Evolutionary conservation across 2,113 vertebrate genomes (phyloP), one percentile per base, ranked within the genome.

Genomic region (Sciurus niger): DNA sequence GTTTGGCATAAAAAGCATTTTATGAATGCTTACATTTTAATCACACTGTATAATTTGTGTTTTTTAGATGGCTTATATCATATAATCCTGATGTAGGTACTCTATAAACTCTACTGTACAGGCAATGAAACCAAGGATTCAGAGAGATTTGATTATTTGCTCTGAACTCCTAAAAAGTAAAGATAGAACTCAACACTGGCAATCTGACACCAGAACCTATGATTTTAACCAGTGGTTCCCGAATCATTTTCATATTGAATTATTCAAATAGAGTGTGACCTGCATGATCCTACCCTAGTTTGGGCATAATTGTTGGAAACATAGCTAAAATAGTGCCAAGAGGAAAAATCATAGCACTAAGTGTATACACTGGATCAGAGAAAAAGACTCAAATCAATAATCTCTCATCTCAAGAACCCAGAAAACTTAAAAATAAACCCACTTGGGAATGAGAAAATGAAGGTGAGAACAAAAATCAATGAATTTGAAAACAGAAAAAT

Each of bases 391-490:
- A 73, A 76, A 53, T 91, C 30, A 92, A 28, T 65, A 55, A 74
- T 89, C 37, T 68, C 14, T 4, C 25, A 37, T 90, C 13, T 76
- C 2, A 79, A 60, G 25, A 92, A 70, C 11, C 18, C 90, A 86
- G 80, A 96, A 90, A 94, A 80, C 14, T 80, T 18, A 18, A 76
- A 86, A 80, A 92, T 72, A 92, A 87, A 82, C 9, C 7, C 37
- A 84, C 90, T 12, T 4, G 82, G 17, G 68, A 96, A 80, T 12
- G 48, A 91, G 46, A 43, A 40, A 40, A 92, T 92, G 30, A n/a
- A 53, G 25, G 74, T 25, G 51, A 94, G 43, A 95, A 13, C 18
- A 43, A 22, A 90, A 87, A 55, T 86, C 16, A 60, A 40, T 73
- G 46, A 87, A 74, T 48, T 92, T 70, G 53, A 95, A 67, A 74